Conservation (phyloP, 2,888 invertebrate species). For the Hecatera dysodea region DNA sequence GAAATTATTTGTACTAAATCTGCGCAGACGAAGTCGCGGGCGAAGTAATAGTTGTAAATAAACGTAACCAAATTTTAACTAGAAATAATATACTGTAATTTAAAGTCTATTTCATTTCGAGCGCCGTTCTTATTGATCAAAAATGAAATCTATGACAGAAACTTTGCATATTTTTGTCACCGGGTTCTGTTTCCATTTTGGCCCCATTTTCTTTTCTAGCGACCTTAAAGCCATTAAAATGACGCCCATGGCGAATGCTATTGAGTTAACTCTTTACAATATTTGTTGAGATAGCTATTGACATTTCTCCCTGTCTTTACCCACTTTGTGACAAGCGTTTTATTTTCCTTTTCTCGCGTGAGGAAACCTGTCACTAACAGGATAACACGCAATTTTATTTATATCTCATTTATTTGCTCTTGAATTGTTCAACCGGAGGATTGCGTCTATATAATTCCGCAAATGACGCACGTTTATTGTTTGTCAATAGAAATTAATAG, state of each 20-base stretch:
- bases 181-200: too few species aligned
- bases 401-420: constrained; percentile 16
- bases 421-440: neutral
- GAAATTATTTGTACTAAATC: too few species aligned
- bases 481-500: constrained; percentile 5
- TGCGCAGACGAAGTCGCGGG: too few species aligned
- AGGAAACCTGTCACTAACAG: neutral
- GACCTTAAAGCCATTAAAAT: too few species aligned
- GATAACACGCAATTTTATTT: neutral
- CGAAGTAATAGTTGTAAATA: too few species aligned
- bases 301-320: neutral
- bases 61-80: neutral
- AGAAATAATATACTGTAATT: neutral
- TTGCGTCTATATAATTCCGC: neutral
- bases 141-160: too few species aligned
- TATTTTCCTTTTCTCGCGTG: neutral
- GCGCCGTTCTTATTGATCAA: too few species aligned
- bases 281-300: neutral
- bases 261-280: too few species aligned
- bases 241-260: too few species aligned
- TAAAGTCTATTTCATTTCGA: too few species aligned
- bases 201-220: too few species aligned
- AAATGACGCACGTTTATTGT: constrained; percentile 7
- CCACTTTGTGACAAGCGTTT: neutral
- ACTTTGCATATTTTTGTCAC: too few species aligned